phyloP scores from a whole-genome alignment of 2,113 vertebrate species.

The Ellobius talpinus region DNA sequence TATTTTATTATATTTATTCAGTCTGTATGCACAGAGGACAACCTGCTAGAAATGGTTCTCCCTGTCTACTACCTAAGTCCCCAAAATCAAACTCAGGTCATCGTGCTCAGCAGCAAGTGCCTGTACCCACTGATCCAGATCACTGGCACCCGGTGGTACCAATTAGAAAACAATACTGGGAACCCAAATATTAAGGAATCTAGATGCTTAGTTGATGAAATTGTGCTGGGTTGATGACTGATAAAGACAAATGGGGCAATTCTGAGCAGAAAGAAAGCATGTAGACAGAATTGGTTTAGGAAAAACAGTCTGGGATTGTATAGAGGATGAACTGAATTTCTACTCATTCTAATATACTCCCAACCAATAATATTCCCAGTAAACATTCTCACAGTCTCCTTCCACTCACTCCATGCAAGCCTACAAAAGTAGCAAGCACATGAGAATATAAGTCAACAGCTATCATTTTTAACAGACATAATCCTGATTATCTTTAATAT shows the following conservation, averaged over 20 bases:
- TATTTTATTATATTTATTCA: background rate
- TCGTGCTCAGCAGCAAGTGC: background rate
- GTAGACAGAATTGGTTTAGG: constrained; percentile 65
- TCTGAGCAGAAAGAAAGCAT: constrained; percentile 63
- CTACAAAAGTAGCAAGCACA: constrained; percentile 41
- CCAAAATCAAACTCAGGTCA: background rate
- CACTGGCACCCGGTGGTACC: background rate
- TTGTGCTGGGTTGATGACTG: constrained; percentile 40
- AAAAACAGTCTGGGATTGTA: constrained; percentile 54
- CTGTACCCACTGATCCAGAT: background rate
- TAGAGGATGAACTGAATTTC: constrained; percentile 62
- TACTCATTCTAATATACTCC: constrained; percentile 3
- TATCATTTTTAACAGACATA: constrained; percentile 57
- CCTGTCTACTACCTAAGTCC: background rate
- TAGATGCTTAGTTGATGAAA: constrained; percentile 50
- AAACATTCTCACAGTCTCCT: constrained; percentile 57
- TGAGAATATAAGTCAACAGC: constrained; percentile 43
- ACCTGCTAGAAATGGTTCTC: background rate
- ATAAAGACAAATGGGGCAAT: constrained; percentile 53
- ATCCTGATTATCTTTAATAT: constrained; percentile 17
- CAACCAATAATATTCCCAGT: constrained; percentile 65
- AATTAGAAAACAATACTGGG: constrained; percentile 17
- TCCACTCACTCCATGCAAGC: constrained; percentile 28
- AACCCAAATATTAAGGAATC: constrained; percentile 30
- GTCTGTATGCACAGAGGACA: background rate